These are phyloP conservation scores for Neolamprologus ventralis DNA, from an alignment of 2,113 vertebrate species.

Conservation along the genomic window DNA sequence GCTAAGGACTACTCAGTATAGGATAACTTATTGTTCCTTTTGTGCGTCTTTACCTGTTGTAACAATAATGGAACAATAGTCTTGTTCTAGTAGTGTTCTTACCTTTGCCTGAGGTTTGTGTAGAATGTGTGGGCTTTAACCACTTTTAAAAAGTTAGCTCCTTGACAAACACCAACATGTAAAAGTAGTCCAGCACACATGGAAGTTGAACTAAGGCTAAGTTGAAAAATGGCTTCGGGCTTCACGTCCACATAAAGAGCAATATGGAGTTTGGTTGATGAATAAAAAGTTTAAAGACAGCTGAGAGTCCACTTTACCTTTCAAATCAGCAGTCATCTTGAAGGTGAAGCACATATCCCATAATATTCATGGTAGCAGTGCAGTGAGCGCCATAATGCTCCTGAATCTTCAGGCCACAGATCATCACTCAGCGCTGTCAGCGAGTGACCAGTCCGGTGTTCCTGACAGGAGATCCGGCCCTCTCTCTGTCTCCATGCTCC, in stretches of 20 bases:
- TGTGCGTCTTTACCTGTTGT: background rate
- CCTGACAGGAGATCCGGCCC: background rate
- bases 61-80: background rate
- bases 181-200: background rate
- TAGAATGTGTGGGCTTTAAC: fast-evolving
- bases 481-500: background rate
- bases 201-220: fast-evolving
- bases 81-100: background rate
- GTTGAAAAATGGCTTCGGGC: background rate
- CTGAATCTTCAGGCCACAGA: too few relatives aligned
- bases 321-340: fast-evolving
- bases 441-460: fast-evolving
- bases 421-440: background rate
- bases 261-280: background rate
- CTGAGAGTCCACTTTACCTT: background rate
- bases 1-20: background rate
- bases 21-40: background rate
- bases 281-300: background rate
- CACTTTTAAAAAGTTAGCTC: fast-evolving
- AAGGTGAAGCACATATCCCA: background rate
- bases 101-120: fast-evolving
- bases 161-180: fast-evolving
- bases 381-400: background rate
- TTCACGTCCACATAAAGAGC: fast-evolving
- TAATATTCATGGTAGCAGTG: background rate